Evolutionary conservation across 2,797 vertebrate genomes (phyloP).

Genomic region (Cebuella pygmaea): DNA sequence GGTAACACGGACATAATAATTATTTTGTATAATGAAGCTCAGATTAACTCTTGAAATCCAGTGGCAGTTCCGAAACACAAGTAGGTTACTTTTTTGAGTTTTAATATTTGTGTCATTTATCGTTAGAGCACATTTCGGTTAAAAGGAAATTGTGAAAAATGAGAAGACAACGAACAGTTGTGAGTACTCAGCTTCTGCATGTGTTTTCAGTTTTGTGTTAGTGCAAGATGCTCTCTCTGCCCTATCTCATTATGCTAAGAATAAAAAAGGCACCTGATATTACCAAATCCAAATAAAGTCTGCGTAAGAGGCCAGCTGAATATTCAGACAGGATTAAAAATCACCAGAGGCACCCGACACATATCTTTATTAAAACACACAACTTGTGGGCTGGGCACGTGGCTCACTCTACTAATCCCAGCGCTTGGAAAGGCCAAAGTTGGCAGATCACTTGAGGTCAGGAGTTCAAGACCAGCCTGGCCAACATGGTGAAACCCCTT

Average conservation of each 20-base stretch:
- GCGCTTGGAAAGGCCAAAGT: neutral
- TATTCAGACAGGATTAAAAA: neutral
- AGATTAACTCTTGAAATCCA: neutral
- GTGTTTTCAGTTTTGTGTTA: neutral
- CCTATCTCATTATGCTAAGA: neutral
- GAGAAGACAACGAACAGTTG: neutral
- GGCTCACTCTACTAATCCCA: neutral
- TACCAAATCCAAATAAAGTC: neutral
- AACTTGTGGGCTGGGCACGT: too few relatives aligned
- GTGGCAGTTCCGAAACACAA: neutral
- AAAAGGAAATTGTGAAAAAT: neutral
- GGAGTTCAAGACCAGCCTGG: neutral
- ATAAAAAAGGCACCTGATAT: neutral
- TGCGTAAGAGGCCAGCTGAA: neutral
- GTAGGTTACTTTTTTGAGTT: neutral
- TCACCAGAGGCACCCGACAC: neutral
- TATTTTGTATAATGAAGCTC: neutral
- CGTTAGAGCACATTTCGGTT: neutral
- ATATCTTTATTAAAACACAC: neutral
- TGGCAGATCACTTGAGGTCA: neutral
- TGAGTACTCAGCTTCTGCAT: neutral
- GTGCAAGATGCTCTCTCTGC: neutral
- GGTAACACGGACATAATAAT: neutral
- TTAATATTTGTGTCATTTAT: neutral
- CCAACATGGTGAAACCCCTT: neutral